Percentiles rank a stretch among this genome's conserved stretches.
Conservation (phyloP, 2,797 vertebrate genomes). For the Chiloscyllium punctatum region DNA sequence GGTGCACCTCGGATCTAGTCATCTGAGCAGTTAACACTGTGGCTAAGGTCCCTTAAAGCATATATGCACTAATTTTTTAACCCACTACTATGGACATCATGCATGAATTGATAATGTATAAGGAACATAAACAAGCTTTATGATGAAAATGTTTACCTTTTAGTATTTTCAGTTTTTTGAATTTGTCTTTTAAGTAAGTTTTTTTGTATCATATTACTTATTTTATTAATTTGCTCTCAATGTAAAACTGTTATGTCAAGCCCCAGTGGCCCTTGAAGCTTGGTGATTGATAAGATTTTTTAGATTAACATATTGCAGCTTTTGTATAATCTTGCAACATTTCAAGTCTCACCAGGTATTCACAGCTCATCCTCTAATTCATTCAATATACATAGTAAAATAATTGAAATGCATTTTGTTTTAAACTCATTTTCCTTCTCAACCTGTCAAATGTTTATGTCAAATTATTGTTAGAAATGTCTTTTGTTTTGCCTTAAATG, state of each 20-base stretch:
- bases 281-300: neutral
- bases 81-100: neutral
- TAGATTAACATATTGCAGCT: neutral
- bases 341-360: slow-evolving; percentile 18
- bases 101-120: neutral
- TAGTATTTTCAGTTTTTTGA: neutral
- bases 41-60: neutral
- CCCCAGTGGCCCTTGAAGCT: neutral
- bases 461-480: neutral
- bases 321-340: neutral
- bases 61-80: neutral
- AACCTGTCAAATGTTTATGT: slow-evolving; percentile 1
- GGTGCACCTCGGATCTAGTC: neutral
- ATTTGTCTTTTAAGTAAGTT: neutral
- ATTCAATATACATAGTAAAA: neutral
- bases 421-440: neutral
- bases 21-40: too few species aligned
- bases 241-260: neutral
- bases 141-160: neutral
- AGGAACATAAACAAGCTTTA: neutral
- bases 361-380: neutral
- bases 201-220: neutral
- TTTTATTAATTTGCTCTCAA: slow-evolving; percentile 14
- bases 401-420: slow-evolving; percentile 23
- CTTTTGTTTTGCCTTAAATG: slow-evolving; percentile 17